Conservation (phyloP, 2,113 vertebrate genomes). For the Pongo abelii region DNA sequence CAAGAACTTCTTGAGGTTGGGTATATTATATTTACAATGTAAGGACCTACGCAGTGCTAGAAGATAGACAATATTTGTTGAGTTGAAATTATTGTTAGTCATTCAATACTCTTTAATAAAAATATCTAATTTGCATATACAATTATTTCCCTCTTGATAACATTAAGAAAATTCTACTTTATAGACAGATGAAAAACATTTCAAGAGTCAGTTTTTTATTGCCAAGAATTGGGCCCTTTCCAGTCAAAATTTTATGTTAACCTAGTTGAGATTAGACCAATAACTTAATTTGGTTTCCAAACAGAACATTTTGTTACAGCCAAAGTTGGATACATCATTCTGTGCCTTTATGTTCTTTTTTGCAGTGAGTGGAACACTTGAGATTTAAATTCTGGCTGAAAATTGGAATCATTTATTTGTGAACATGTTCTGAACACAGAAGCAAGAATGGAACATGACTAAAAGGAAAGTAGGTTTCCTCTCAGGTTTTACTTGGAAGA, state of each 20-base stretch:
- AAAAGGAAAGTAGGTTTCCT: constrained; percentile 31
- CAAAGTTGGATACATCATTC: background rate
- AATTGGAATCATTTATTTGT: constrained; percentile 25
- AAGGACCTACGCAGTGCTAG: background rate
- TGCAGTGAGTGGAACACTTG: background rate
- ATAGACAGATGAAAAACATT: background rate
- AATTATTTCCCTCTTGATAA: background rate
- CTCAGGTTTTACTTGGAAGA: background rate
- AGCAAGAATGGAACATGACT: background rate
- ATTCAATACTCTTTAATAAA: background rate
- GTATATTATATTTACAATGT: background rate
- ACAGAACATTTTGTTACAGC: background rate
- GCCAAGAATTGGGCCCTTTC: background rate
- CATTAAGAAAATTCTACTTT: background rate
- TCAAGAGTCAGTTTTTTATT: background rate
- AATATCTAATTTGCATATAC: background rate
- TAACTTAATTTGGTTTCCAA: constrained; percentile 59
- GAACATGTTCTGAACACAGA: constrained; percentile 42
- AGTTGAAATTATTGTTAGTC: background rate
- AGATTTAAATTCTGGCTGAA: constrained; percentile 50
- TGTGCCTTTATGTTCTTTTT: background rate
- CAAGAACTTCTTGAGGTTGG: background rate
- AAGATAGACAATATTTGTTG: background rate
- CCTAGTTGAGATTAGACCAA: background rate
- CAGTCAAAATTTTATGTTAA: background rate